Conservation (phyloP, 2,888 invertebrate genomes). For the Tetragonisca angustula region DNA sequence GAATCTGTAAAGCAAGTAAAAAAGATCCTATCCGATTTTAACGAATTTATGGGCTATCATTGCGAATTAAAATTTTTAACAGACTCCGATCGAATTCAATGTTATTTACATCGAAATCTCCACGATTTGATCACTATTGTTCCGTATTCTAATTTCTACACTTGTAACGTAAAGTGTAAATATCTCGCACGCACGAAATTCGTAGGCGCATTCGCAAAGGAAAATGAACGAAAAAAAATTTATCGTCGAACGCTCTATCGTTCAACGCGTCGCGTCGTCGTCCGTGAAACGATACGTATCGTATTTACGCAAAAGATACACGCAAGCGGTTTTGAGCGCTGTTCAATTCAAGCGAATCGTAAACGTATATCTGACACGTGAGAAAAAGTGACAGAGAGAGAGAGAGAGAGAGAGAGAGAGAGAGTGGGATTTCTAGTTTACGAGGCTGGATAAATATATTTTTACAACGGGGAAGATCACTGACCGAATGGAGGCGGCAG, state of each 20-base stretch:
- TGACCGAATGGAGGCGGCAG: conserved; percentile 54
- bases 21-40: neutral
- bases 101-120: neutral
- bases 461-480: conserved; percentile 59
- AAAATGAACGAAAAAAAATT: no score
- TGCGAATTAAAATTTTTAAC: neutral
- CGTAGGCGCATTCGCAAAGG: no score
- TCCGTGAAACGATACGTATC: neutral
- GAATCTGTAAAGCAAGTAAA: neutral
- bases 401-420: neutral
- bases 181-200: no score
- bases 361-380: neutral
- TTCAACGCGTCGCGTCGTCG: neutral
- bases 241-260: neutral
- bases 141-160: no score
- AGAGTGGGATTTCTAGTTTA: conserved; percentile 44
- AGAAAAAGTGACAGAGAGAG: neutral
- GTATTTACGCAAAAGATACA: neutral
- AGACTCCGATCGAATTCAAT: neutral
- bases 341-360: neutral
- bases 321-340: neutral
- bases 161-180: no score
- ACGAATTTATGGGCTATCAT: neutral
- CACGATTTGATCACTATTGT: no score
- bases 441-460: conserved; percentile 64